phyloP scores from a whole-genome alignment of 1,140 invertebrate species.

The Physella acuta region DNA sequence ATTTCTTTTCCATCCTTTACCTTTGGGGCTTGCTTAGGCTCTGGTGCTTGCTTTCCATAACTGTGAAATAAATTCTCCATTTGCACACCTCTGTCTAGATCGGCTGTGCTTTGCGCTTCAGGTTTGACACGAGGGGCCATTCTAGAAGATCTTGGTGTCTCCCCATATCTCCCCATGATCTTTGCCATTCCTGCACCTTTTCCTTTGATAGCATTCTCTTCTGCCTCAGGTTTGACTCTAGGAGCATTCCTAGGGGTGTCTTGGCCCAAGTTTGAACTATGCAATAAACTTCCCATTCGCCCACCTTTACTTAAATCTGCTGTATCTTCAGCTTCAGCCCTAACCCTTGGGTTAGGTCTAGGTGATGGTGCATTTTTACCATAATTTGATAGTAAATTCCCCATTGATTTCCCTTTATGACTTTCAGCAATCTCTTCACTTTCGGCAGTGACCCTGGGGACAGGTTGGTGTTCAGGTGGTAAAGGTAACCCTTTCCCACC shows the following conservation, averaged over 20 bases:
- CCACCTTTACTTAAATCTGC: slow-evolving; percentile 42
- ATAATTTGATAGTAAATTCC: slow-evolving; percentile 39
- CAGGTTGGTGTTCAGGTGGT: slow-evolving; percentile 34
- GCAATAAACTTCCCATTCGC: slow-evolving; percentile 40
- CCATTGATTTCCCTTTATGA: slow-evolving; percentile 42
- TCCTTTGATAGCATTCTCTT: slow-evolving; percentile 39
- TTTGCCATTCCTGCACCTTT: slow-evolving; percentile 42
- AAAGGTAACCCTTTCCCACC: slow-evolving; percentile 38
- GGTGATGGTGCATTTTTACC: slow-evolving; percentile 41
- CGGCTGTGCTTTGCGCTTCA: slow-evolving; percentile 47
- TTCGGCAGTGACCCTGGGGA: slow-evolving; percentile 43
- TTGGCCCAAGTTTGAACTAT: slow-evolving; percentile 30
- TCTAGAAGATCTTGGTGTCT: slow-evolving; percentile 38
- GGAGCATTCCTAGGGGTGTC: slow-evolving; percentile 32
- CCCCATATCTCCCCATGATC: slow-evolving; percentile 44
- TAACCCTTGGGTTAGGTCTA: slow-evolving; percentile 44
- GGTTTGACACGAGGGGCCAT: slow-evolving; percentile 49
- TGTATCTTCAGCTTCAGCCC: slow-evolving; percentile 45
- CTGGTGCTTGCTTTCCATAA: slow-evolving; percentile 39
- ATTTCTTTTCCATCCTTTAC: slow-evolving; percentile 49
- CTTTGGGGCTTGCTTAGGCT: slow-evolving; percentile 40
- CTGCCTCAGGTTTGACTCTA: slow-evolving; percentile 43
- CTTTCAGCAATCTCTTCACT: slow-evolving; percentile 42
- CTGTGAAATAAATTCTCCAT: slow-evolving; percentile 44
- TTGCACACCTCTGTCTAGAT: slow-evolving; percentile 43